These are phyloP conservation scores for Psilanteris sp. DNA, from an alignment of 1,140 invertebrate genomes.

Conservation along the genomic window DNA sequence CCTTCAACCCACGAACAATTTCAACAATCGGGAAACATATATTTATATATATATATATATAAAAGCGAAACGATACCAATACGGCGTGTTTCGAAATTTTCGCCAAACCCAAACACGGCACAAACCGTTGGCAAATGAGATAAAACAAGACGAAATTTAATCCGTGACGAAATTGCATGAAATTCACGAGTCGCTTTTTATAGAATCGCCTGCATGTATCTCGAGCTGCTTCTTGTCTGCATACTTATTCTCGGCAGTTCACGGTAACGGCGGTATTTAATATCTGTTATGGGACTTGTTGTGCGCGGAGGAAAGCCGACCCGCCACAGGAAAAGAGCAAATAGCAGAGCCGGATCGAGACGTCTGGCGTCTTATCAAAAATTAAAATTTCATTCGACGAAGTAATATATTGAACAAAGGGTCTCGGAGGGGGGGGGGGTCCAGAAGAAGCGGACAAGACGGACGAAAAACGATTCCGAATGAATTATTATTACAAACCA, in stretches of 20 bases:
- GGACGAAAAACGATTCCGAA: no score
- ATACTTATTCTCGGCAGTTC: constrained; percentile 32
- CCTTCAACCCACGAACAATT: no score
- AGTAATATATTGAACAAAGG: constrained; percentile 13
- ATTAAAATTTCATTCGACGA: constrained; percentile 77
- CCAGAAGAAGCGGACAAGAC: not conserved
- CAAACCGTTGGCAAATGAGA: constrained; percentile 30
- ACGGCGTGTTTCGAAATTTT: no score
- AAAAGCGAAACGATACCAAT: no score
- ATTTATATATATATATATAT: no score
- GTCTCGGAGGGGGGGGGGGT: not conserved
- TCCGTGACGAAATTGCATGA: constrained; percentile 28
- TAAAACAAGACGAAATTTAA: constrained; percentile 41
- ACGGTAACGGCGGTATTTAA: constrained; percentile 70
- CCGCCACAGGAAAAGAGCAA: constrained; percentile 37
- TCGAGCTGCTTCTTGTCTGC: constrained; percentile 2
- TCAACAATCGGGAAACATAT: no score
- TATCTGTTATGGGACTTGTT: constrained; percentile 65
- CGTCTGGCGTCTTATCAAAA: constrained; percentile 73
- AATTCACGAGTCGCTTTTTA: constrained; percentile 35
- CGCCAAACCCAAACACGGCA: constrained; percentile 12
- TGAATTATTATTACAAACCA: no score
- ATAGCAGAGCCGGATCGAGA: constrained; percentile 37
- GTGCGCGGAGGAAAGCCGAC: constrained; percentile 30
- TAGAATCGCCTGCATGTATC: constrained; percentile 24